These are phyloP conservation scores for Neopelma chrysocephalum DNA, from an alignment of 2,797 vertebrate genomes.

Conservation along the genomic window DNA sequence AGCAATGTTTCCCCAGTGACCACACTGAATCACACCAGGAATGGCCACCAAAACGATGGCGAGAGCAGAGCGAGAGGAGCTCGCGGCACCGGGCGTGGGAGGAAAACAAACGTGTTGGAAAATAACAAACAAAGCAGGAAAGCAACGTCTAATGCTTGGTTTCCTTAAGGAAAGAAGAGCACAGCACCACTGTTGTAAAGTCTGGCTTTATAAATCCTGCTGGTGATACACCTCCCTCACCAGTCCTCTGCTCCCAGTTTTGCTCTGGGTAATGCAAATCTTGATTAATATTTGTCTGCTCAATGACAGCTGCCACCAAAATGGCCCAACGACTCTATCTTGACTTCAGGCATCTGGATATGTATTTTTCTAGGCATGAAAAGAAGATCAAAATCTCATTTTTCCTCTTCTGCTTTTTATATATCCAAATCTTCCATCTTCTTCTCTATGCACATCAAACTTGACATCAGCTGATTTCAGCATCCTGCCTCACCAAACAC, in stretches of 20 bases:
- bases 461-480: not conserved
- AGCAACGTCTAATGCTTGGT: not conserved
- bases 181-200: not conserved
- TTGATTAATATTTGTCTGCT: not conserved
- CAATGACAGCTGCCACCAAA: not conserved
- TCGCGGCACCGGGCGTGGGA: not conserved
- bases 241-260: not conserved
- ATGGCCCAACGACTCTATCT: not conserved
- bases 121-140: not conserved
- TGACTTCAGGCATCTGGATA: not conserved
- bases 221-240: not conserved
- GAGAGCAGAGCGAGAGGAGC: not conserved
- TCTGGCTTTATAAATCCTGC: not conserved
- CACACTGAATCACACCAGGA: not conserved
- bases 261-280: not conserved
- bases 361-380: not conserved
- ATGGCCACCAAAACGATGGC: not conserved
- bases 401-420: not conserved
- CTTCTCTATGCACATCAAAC: not conserved
- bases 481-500: not conserved
- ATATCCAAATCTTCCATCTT: not conserved
- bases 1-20: conserved; percentile 35
- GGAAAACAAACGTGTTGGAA: not conserved
- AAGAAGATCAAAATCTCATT: not conserved
- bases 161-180: not conserved